Evolutionary conservation across 1,140 invertebrate genomes (phyloP), one percentile per base, ranked within the genome.

Genomic region (Magallana ariakensis): DNA sequence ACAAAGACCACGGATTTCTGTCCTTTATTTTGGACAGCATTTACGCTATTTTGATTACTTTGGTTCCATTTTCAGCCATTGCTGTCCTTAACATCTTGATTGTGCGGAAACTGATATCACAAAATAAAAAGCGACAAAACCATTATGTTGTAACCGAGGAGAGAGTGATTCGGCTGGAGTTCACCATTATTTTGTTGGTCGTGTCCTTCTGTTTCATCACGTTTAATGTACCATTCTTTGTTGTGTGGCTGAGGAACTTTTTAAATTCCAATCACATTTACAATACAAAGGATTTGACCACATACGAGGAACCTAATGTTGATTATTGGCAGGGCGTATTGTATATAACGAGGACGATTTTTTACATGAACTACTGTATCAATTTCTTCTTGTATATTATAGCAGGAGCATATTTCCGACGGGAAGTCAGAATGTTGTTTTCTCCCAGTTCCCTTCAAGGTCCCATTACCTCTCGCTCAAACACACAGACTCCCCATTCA

Each of bases 301-400:
- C 54, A 19, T 55, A 81, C 57, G 85, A 15, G 10, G 13, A 62
- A 19, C 58, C 83, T 15, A 66, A 83, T 53, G 80, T 85, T 3
- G 87, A 89, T 11, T 90, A 90, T 80, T 90, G 90, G 87, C 87
- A 87, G 54, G 91, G 90, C 2, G 84, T 91, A 5, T 66, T 93
- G 13, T 90, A 85, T 15, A 91, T 93, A 80, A 91, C 92, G 2
- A 87, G 92, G 11, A 92, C 92, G 9, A 91, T 94, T 33, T 94
- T 93, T 83, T 92, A 92, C 88, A 86, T 93, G 15, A 94, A 94
- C 86, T 94, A 94, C 83, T 92, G 91, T 56, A 90, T 92, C 22
- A 94, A 94, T 87, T 94, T 94, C 84, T 94, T 94, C 80, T 89
- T 94, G 15, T 94, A 94, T 85, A 91, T 90, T 85, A 86, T 94